Evolutionary conservation across 2,113 vertebrate genomes (phyloP).

Genomic region (Procavia capensis): DNA sequence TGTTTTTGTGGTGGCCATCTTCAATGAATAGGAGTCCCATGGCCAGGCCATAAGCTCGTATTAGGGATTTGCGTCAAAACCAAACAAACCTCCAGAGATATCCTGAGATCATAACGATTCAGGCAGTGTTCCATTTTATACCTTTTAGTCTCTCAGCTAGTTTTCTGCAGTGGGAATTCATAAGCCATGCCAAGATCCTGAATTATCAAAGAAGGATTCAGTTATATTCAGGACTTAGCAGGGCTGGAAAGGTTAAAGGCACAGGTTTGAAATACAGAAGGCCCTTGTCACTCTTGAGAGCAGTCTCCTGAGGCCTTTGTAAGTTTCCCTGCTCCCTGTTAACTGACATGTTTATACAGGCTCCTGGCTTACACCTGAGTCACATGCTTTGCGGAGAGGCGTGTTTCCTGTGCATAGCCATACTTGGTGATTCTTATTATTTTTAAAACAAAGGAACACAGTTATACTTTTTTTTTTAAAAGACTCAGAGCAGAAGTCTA

Average conservation of each 20-base stretch:
- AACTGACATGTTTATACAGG: constrained; percentile 36
- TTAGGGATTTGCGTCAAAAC: constrained; percentile 12
- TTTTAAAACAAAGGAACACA: neutral
- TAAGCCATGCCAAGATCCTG: neutral
- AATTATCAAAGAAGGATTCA: neutral
- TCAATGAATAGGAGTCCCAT: constrained; percentile 11
- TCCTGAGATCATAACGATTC: neutral
- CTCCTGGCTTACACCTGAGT: constrained; percentile 18
- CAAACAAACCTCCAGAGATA: neutral
- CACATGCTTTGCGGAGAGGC: neutral
- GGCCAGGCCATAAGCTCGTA: neutral
- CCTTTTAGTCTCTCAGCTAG: neutral
- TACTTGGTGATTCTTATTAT: neutral
- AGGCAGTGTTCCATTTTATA: neutral
- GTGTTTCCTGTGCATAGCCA: constrained; percentile 9
- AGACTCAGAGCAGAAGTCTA: constrained; percentile 5
- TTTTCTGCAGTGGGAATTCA: neutral
- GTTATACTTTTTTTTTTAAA: neutral
- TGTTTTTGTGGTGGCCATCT: constrained; percentile 39
- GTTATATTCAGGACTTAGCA: neutral
- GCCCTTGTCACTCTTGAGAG: constrained; percentile 45
- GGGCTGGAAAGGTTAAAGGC: constrained; percentile 33
- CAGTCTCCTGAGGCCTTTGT: neutral
- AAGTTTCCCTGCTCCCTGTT: neutral
- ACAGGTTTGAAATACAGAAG: constrained; percentile 48